Conservation (phyloP, 2,888 invertebrate genomes). For the Prosapia bicincta region DNA sequence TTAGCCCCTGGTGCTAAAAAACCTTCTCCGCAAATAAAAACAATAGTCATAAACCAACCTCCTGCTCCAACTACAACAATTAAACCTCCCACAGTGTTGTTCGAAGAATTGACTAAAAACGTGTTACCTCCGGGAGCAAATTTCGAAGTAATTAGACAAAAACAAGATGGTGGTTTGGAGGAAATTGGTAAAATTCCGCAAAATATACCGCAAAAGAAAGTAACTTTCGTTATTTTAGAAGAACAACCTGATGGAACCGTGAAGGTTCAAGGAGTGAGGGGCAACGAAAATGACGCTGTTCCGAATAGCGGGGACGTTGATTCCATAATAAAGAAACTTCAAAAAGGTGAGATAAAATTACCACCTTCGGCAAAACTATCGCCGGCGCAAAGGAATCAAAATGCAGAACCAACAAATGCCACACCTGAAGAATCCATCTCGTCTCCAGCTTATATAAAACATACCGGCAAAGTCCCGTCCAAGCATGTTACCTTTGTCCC, state of each 20-base stretch:
- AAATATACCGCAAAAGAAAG: constrained; percentile 68
- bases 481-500: constrained; percentile 30
- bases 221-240: constrained; percentile 81
- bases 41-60: constrained; percentile 37
- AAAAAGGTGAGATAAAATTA: constrained; percentile 75
- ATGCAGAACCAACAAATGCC: constrained; percentile 23
- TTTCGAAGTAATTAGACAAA: constrained; percentile 75
- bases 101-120: constrained; percentile 76
- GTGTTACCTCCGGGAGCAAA: constrained; percentile 75
- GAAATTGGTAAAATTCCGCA: constrained; percentile 58
- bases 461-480: constrained; percentile 22
- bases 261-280: constrained; percentile 80
- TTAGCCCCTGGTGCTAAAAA: constrained; percentile 18
- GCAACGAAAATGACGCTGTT: constrained; percentile 65
- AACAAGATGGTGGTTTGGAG: constrained; percentile 68
- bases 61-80: constrained; percentile 47
- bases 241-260: constrained; percentile 82
- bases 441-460: constrained; percentile 36
- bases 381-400: constrained; percentile 33
- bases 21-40: constrained; percentile 35
- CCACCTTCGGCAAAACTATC: constrained; percentile 55
- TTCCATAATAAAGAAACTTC: constrained; percentile 73
- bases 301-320: constrained; percentile 65
- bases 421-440: constrained; percentile 37
- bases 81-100: constrained; percentile 61